Evolutionary conservation across 1,140 invertebrate genomes (phyloP).

Genomic region (Artemia franciscana): DNA sequence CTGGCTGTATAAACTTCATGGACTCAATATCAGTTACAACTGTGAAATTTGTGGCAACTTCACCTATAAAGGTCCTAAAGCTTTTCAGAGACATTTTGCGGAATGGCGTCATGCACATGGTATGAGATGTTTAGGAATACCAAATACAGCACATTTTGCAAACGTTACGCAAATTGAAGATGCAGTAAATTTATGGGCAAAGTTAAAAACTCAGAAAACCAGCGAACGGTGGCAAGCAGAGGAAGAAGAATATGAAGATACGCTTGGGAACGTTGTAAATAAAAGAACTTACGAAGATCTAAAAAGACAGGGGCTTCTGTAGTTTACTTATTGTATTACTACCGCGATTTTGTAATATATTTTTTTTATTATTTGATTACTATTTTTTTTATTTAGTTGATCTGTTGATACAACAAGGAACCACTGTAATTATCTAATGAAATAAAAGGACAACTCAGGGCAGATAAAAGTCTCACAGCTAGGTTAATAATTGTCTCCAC

Average conservation of each 20-base stretch:
- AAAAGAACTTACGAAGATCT: constrained; percentile 96
- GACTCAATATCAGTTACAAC: constrained; percentile 93
- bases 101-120: constrained; percentile 99
- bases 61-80: constrained; percentile 96
- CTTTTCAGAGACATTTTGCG: constrained; percentile 98
- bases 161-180: constrained; percentile 99
- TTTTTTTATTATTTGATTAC: no score
- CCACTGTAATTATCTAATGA: no score
- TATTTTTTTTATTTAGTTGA: no score
- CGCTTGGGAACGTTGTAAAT: constrained; percentile 92
- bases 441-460: no score
- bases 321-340: no score
- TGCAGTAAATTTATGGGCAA: constrained; percentile 88
- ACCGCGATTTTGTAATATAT: no score
- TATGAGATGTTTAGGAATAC: constrained; percentile 95
- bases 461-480: no score
- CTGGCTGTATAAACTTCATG: constrained; percentile 98
- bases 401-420: no score
- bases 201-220: constrained; percentile 83
- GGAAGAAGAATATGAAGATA: constrained; percentile 98
- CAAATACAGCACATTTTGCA: constrained; percentile 98
- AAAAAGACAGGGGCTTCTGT: constrained; percentile 88
- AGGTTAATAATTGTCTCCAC: no score
- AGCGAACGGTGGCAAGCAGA: constrained; percentile 88
- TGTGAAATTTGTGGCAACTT: constrained; percentile 99